Evolutionary conservation across 2,888 invertebrate genomes (phyloP).

Genomic region (Lochmaea capreae): DNA sequence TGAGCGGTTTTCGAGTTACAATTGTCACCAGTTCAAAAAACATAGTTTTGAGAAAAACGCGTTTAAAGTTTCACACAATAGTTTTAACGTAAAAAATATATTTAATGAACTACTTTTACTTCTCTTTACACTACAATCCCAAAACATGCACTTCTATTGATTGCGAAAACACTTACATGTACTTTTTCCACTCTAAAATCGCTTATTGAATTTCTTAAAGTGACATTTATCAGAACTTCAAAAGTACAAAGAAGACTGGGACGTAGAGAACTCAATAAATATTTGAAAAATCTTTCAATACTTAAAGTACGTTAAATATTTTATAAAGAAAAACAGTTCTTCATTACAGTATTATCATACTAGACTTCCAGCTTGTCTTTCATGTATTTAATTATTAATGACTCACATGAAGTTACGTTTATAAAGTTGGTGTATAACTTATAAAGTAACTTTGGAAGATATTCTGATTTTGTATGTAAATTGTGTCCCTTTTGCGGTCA

Average conservation of each 20-base stretch:
- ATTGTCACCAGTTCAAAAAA: too few relatives aligned
- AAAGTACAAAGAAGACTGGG: not conserved
- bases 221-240: constrained; percentile 6
- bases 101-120: too few relatives aligned
- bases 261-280: not conserved
- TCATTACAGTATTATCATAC: not conserved
- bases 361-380: too few relatives aligned
- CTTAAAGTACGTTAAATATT: not conserved
- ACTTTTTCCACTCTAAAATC: not conserved
- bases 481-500: not conserved
- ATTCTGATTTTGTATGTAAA: constrained; percentile 6
- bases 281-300: not conserved
- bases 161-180: not conserved
- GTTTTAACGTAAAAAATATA: too few relatives aligned
- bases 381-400: too few relatives aligned
- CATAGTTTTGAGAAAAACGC: too few relatives aligned
- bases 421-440: not conserved
- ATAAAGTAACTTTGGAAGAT: not conserved
- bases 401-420: too few relatives aligned
- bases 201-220: constrained; percentile 9
- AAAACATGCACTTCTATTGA: too few relatives aligned
- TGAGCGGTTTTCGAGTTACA: too few relatives aligned
- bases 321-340: not conserved
- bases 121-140: too few relatives aligned
- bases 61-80: too few relatives aligned